Evolutionary conservation across 2,113 vertebrate species (phyloP).

Genomic region (Empidonax alnorum): DNA sequence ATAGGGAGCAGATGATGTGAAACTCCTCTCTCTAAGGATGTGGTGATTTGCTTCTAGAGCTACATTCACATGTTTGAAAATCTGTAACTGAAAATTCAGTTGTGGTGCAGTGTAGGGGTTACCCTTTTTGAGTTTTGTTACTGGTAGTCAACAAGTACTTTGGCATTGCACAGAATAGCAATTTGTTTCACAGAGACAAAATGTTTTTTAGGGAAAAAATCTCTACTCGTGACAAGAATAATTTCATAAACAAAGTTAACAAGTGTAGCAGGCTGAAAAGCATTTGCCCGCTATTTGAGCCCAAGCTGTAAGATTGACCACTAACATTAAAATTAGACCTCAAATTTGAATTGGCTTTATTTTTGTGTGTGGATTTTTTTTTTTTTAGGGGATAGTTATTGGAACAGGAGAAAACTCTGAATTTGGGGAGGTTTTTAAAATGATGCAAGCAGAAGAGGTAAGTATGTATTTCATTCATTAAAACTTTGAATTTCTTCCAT

Average conservation of each 20-base stretch:
- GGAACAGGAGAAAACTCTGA: conserved; percentile 98
- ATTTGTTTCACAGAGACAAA: not conserved
- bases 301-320: not conserved
- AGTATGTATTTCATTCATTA: not conserved
- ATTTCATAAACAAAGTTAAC: not conserved
- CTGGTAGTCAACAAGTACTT: not conserved
- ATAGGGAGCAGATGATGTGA: not conserved
- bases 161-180: not conserved
- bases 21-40: not conserved
- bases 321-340: not conserved
- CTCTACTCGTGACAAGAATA: not conserved
- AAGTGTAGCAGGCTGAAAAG: not conserved
- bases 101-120: not conserved
- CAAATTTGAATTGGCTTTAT: not conserved
- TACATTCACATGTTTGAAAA: rapidly evolving
- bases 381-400: conserved; percentile 92
- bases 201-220: not conserved
- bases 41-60: not conserved
- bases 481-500: not conserved
- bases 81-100: not conserved
- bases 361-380: not conserved
- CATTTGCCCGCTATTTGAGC: not conserved
- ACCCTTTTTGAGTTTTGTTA: not conserved
- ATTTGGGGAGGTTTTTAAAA: conserved; percentile 98
- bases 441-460: conserved; percentile 99